Evolutionary conservation across 92 coral and sea anemone species (phyloP).

Genomic region (Zoanthus sociatus): DNA sequence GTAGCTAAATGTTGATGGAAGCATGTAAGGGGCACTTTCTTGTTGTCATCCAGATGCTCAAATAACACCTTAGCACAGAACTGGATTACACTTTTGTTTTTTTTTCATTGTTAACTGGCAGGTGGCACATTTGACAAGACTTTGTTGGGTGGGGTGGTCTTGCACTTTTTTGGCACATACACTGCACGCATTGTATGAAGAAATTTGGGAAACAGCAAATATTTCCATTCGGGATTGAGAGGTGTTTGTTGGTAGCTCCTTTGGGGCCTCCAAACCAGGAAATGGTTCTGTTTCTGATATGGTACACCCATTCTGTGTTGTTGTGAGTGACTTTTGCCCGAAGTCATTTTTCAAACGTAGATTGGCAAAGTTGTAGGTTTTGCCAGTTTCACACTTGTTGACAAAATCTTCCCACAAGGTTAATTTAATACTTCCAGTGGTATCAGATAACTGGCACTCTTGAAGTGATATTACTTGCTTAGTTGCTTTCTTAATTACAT

Average conservation of each 20-base stretch:
- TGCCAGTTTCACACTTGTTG: too few species aligned
- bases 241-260: conserved; percentile 36
- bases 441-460: conserved; percentile 30
- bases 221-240: not conserved
- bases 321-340: not conserved
- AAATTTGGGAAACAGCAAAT: conserved; percentile 17
- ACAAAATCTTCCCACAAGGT: too few species aligned
- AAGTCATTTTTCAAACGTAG: conserved; percentile 36
- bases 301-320: conserved; percentile 34
- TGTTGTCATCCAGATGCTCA: conserved; percentile 21
- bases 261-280: conserved; percentile 32
- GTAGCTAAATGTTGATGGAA: not conserved
- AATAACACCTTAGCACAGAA: conserved; percentile 21
- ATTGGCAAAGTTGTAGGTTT: conserved; percentile 27
- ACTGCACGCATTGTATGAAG: conserved; percentile 38
- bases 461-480: conserved; percentile 39
- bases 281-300: conserved; percentile 33
- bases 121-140: conserved; percentile 30
- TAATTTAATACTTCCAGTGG: too few species aligned
- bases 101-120: conserved; percentile 30
- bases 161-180: conserved; percentile 20
- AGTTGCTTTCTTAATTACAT: conserved; percentile 28
- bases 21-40: conserved; percentile 40
- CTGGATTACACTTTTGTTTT: conserved; percentile 9
- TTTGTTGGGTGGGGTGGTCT: conserved; percentile 1